phyloP scores from a whole-genome alignment of 2,888 invertebrate species.

The Ferrisia virgata region DNA sequence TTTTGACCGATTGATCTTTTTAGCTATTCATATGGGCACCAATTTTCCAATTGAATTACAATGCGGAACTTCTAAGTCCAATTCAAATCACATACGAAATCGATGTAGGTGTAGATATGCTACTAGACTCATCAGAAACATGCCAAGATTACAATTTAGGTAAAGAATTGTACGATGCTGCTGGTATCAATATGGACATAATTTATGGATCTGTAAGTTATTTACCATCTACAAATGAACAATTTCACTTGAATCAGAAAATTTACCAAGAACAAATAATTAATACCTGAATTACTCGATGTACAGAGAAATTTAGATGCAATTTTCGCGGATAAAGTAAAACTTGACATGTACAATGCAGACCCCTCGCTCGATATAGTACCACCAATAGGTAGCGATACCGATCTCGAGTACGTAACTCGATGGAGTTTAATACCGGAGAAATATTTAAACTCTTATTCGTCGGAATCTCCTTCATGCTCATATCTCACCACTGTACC shows the following conservation, averaged over 20 bases:
- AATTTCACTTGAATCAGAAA: background rate
- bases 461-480: background rate
- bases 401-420: background rate
- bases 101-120: background rate
- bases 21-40: background rate
- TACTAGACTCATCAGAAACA: background rate
- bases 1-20: too few species aligned
- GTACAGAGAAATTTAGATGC: too few species aligned
- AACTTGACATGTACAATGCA: too few species aligned
- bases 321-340: too few species aligned
- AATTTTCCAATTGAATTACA: background rate
- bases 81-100: background rate
- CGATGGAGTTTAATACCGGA: background rate
- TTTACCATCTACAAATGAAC: too few species aligned
- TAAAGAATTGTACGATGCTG: background rate
- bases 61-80: background rate
- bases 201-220: background rate
- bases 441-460: background rate
- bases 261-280: background rate
- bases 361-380: too few species aligned
- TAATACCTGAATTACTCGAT: too few species aligned
- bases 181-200: background rate
- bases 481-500: background rate
- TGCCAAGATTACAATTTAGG: background rate
- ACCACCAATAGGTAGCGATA: background rate